Evolutionary conservation across 1,140 invertebrate genomes (phyloP).

Genomic region (Bicyclus anynana): DNA sequence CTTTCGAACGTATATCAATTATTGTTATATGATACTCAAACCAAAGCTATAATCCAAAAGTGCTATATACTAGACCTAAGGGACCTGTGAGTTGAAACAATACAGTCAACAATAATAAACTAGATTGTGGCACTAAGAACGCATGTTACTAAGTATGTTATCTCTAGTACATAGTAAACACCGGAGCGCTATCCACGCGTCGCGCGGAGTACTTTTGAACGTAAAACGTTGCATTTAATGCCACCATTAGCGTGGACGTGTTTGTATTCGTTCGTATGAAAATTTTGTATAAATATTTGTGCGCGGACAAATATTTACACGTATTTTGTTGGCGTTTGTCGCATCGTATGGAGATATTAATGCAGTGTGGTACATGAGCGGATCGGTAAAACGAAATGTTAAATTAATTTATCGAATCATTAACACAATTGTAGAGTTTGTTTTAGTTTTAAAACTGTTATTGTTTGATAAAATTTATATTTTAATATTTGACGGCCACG

Average conservation of each 20-base stretch:
- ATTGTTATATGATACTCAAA: too few relatives aligned
- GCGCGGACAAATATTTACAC: neutral
- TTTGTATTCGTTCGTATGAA: conserved; percentile 13
- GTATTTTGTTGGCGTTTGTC: neutral
- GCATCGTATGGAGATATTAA: neutral
- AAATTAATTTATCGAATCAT: too few relatives aligned
- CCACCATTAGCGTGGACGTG: conserved; percentile 14
- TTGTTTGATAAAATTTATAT: too few relatives aligned
- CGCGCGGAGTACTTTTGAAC: conserved; percentile 5
- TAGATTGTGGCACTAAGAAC: neutral
- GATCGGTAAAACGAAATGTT: too few relatives aligned
- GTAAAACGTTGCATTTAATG: conserved; percentile 14
- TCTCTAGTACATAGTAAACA: conserved; percentile 18
- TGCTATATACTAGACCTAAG: too few relatives aligned
- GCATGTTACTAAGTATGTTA: conserved; percentile 5
- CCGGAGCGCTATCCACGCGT: conserved; percentile 10
- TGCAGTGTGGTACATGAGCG: too few relatives aligned
- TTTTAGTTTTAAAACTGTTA: too few relatives aligned
- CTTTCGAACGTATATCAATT: too few relatives aligned
- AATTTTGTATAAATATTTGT: neutral
- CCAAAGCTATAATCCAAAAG: too few relatives aligned
- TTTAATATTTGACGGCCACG: too few relatives aligned
- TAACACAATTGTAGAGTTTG: too few relatives aligned
- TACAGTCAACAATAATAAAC: neutral
- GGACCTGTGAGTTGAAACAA: too few relatives aligned